Evolutionary conservation across 2,113 vertebrate species (phyloP), one percentile per base, ranked within the genome.

Genomic region (Gnathonemus longibarbis): DNA sequence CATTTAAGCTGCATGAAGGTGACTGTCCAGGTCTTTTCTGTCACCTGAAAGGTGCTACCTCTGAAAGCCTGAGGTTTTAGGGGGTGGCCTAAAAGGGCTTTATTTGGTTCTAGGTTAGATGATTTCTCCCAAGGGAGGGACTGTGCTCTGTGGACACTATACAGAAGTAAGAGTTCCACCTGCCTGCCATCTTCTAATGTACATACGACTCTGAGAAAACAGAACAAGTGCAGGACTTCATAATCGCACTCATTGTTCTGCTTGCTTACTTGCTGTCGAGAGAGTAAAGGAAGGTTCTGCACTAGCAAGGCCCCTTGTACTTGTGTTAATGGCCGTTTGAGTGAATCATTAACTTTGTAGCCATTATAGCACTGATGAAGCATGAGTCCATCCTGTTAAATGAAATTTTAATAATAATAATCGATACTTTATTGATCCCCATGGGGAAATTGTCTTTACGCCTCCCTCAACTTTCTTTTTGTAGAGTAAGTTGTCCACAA

Each of bases 71-170:
- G 66, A 27, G 31, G 27, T 66, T 52, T 90, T 50, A 53, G 24
- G 53, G 39, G 49, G 90, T 87, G 62, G 84, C 56, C 88, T 90
- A 84, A 89, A 86, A 86, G 31, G 42, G 17, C 77, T 91, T 58
- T 46, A 66, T 77, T 88, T 87, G 9, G 49, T 89, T 90, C 84
- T 84, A 88, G 84, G 89, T 83, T 80, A 56, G 19, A 80, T 49
- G 31, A 7, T 84, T 85, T 90, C 85, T 90, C 77, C 74, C 90
- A 88, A 90, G 88, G 87, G 90, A 90, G 88, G 86, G 87, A 88
- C 89, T 89, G 45, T n/a, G 31, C 31, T 74, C 52, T 66, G 84
- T 91, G 88, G 49, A 49, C 56, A 62, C 8, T 62, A 17, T 21
- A 80, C 66, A 74, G 15, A 39, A 46, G 10, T 80, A 35, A 42